phyloP scores from a whole-genome alignment of 53 echinoderm and acorn worm genomes.

The Astropecten irregularis region DNA sequence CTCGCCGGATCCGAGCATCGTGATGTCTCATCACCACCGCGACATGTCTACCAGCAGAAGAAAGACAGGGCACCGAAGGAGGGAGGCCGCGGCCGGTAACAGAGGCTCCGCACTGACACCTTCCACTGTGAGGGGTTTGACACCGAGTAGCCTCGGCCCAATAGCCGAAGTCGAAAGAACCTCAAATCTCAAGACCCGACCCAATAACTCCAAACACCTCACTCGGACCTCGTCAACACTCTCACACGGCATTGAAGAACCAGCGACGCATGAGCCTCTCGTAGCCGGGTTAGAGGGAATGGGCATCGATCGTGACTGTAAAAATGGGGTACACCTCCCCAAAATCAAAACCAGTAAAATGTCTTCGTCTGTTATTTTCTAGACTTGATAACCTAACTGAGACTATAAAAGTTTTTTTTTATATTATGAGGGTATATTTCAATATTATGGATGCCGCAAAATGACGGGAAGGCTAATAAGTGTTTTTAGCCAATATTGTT shows the following conservation, averaged over 20 bases:
- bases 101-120: not conserved
- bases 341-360: not conserved
- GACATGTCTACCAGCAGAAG: not conserved
- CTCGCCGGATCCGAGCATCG: not conserved
- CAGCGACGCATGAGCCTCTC: not conserved
- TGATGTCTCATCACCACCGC: not conserved
- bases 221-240: not conserved
- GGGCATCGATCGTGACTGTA: not conserved
- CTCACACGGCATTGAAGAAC: slow-evolving; percentile 3
- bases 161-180: not conserved
- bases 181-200: not conserved
- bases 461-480: too few relatives aligned
- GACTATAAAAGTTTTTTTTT: too few relatives aligned
- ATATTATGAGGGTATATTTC: too few relatives aligned
- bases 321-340: not conserved
- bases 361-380: not conserved
- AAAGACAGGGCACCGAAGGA: slow-evolving; percentile 6
- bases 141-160: slow-evolving; percentile 10
- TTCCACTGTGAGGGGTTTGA: not conserved
- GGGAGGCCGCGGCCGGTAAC: slow-evolving; percentile 1
- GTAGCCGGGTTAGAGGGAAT: not conserved
- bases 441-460: too few relatives aligned
- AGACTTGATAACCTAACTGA: too few relatives aligned
- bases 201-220: not conserved
- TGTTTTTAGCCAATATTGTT: too few relatives aligned